These are phyloP conservation scores for Pterocles burchelli DNA, from an alignment of 2,113 vertebrate species.

Conservation along the genomic window DNA sequence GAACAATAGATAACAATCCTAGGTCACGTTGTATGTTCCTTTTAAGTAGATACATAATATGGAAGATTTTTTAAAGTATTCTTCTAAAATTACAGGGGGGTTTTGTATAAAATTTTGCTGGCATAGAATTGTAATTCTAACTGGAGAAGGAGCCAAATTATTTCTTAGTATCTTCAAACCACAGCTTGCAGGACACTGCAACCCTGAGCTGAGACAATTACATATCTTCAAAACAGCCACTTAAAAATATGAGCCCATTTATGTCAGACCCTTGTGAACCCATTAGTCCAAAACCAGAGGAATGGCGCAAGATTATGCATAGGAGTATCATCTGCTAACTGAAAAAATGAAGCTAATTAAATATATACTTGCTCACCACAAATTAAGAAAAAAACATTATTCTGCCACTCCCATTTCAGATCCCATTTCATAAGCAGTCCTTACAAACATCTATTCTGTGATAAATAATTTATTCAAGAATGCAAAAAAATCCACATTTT, in stretches of 20 bases:
- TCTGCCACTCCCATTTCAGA: background rate
- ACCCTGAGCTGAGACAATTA: background rate
- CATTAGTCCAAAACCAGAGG: background rate
- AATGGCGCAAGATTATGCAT: background rate
- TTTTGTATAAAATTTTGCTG: background rate
- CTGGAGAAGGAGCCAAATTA: background rate
- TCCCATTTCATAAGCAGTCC: background rate
- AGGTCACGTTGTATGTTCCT: background rate
- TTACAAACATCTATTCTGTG: background rate
- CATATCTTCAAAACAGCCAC: background rate
- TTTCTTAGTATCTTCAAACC: background rate
- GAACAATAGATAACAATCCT: constrained; percentile 17
- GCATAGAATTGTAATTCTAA: background rate
- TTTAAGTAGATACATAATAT: background rate
- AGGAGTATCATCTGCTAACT: background rate
- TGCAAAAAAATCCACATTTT: background rate
- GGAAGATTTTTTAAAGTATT: background rate
- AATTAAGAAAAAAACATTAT: background rate
- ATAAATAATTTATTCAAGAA: background rate
- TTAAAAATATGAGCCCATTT: background rate
- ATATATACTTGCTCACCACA: background rate
- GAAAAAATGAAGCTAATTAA: background rate
- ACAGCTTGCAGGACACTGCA: background rate
- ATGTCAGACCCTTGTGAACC: background rate
- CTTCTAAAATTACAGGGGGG: background rate